Evolutionary conservation across 2,797 vertebrate genomes (phyloP).

Genomic region (Otolemur crassicaudatus): DNA sequence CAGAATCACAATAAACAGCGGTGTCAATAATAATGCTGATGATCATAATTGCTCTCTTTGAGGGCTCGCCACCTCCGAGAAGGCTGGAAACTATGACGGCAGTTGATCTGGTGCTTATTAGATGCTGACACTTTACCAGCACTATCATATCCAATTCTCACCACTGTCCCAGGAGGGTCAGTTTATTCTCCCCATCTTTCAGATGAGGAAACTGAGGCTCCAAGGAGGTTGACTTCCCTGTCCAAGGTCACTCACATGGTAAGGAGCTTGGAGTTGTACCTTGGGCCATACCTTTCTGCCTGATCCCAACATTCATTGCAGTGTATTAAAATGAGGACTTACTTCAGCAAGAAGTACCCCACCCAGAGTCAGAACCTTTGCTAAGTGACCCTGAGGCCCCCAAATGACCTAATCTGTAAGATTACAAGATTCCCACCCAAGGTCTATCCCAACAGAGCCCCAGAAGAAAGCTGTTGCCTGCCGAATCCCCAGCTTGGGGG

Average conservation of each 20-base stretch:
- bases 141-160: background rate
- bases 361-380: background rate
- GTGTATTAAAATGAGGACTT: no score
- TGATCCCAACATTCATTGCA: fast-evolving
- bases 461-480: background rate
- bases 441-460: background rate
- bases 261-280: fast-evolving
- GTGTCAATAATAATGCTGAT: fast-evolving
- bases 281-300: background rate
- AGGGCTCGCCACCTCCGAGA: fast-evolving
- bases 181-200: background rate
- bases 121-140: background rate
- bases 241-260: fast-evolving
- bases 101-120: background rate
- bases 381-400: background rate
- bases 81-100: background rate
- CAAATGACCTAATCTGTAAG: background rate
- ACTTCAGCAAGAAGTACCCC: background rate
- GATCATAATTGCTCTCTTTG: fast-evolving
- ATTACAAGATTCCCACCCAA: background rate
- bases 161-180: fast-evolving
- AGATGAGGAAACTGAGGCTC: background rate
- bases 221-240: background rate
- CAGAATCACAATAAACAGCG: background rate
- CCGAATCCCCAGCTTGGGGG: background rate